These are phyloP conservation scores for Dicrurus megarhynchus DNA, from an alignment of 2,113 vertebrate genomes.

Conservation along the genomic window DNA sequence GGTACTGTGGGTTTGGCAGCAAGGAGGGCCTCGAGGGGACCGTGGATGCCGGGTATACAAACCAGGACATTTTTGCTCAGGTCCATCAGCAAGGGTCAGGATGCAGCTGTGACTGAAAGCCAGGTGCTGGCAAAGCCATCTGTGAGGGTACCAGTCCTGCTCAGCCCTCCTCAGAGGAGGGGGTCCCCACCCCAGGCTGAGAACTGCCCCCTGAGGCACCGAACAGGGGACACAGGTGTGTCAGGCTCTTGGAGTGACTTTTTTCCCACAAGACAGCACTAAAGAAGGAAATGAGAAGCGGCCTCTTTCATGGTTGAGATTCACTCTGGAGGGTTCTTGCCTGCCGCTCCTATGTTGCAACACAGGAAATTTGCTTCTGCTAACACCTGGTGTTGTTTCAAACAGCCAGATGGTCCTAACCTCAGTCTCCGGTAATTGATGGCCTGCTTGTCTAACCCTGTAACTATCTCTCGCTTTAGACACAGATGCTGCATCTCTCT, in stretches of 20 bases:
- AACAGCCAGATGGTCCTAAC: slow-evolving; percentile 65
- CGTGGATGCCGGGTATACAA: neutral
- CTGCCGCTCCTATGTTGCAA: slow-evolving; percentile 34
- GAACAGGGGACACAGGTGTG: neutral
- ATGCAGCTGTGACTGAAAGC: neutral
- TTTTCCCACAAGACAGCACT: slow-evolving; percentile 4
- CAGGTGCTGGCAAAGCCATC: neutral
- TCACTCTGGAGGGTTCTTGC: slow-evolving; percentile 12
- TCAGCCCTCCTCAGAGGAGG: neutral
- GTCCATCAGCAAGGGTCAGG: neutral
- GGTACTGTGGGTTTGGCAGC: neutral
- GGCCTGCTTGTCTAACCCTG: slow-evolving; percentile 47
- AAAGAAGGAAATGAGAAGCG: slow-evolving; percentile 36
- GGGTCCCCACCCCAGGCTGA: neutral
- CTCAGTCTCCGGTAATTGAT: slow-evolving; percentile 66
- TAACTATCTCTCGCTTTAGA: slow-evolving; percentile 54
- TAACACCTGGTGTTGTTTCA: slow-evolving; percentile 69
- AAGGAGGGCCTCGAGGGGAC: neutral
- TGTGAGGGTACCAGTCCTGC: neutral
- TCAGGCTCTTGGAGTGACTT: neutral
- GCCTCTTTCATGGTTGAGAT: slow-evolving; percentile 12
- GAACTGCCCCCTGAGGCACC: accelerated
- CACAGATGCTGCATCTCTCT: slow-evolving; percentile 51
- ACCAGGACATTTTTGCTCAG: neutral
- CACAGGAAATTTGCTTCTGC: slow-evolving; percentile 67